These are phyloP conservation scores for Proterorhinus semilunaris DNA, from an alignment of 2,113 vertebrate genomes.

Conservation along the genomic window DNA sequence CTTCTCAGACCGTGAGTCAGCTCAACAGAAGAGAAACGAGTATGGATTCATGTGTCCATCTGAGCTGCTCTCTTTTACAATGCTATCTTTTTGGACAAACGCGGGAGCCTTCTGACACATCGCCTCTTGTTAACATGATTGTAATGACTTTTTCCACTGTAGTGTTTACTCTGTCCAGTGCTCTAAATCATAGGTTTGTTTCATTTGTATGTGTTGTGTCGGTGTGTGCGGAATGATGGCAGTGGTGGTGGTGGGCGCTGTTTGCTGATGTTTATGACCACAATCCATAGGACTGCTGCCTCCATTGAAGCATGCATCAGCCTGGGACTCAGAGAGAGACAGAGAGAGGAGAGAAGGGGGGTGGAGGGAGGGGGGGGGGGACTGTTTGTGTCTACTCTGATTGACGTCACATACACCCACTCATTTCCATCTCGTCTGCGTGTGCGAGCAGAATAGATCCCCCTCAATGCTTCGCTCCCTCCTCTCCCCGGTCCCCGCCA, in stretches of 20 bases:
- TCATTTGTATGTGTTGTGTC: constrained; percentile 1
- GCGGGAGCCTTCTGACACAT: not conserved
- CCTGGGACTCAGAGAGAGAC: constrained; percentile 35
- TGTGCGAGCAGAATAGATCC: constrained; percentile 67
- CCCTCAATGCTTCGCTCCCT: constrained; percentile 56
- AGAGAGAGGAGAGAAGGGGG: constrained; percentile 16
- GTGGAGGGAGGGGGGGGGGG: constrained; percentile 37
- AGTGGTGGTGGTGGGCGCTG: not conserved
- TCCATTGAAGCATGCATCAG: constrained; percentile 57
- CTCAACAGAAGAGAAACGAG: too few species aligned
- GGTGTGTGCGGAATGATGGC: not conserved
- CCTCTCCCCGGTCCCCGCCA: not conserved
- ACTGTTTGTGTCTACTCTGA: constrained; percentile 56
- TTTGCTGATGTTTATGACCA: constrained; percentile 39
- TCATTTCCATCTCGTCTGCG: constrained; percentile 73
- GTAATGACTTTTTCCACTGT: not conserved
- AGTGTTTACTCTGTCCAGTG: constrained; percentile 18
- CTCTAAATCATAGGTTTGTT: constrained; percentile 2
- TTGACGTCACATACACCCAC: constrained; percentile 78
- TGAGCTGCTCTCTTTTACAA: too few species aligned
- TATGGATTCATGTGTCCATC: too few species aligned
- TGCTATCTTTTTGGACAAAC: not conserved
- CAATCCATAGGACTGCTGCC: constrained; percentile 46
- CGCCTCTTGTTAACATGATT: not conserved
- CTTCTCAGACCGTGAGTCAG: too few species aligned